Evolutionary conservation across 2,888 invertebrate genomes (phyloP), one percentile per base, ranked within the genome.

Genomic region (Trichogramma evanescens): DNA sequence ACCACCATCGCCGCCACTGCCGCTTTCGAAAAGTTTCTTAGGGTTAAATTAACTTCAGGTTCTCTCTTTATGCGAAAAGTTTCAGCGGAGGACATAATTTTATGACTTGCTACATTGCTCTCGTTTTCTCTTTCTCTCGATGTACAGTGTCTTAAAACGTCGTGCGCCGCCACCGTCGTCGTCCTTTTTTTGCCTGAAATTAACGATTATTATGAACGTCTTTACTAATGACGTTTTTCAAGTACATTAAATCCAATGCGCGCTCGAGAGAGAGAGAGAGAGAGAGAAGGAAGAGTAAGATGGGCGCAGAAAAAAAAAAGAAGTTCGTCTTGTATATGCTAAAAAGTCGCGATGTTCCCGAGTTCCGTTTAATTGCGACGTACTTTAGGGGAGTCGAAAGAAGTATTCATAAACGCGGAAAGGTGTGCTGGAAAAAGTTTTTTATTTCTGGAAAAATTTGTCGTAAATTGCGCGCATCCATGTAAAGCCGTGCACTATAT

Each of bases 61-160:
- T 26, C 26, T 26, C 51, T 59, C 61, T 61, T 63, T 63, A 61
- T 63, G 63, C 56, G 61, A 59, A 63, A 63, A 63, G 63, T 63
- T 63, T 61, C 42, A 50, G 50, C 45, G 40, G 52, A 46, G 43
- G 56, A 58, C 63, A 61, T 61, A 63, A 63, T 61, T 63, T 58
- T 54, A 54, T 56, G 63, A 63, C 57, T 56, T 58, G 56, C 54
- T 63, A 50, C 54, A 42, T 45, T 6, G 13, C 48, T 4, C 50
- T 38, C 45, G 51, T 46, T 49, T 26, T 26, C 44, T 39, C 4
- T 10, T 26, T 38, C 49, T 26, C 26, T 26, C 26, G 26, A 26
- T 26, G 26, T 26, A 26, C 26, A 26, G 26, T 26, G 26, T 26
- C 26, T 26, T 26, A 26, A 26, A 26, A 26, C 26, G 26, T 2